Base-by-base conservation (phyloP, 2,888 invertebrate genomes). In the Clostera curtula region DNA sequence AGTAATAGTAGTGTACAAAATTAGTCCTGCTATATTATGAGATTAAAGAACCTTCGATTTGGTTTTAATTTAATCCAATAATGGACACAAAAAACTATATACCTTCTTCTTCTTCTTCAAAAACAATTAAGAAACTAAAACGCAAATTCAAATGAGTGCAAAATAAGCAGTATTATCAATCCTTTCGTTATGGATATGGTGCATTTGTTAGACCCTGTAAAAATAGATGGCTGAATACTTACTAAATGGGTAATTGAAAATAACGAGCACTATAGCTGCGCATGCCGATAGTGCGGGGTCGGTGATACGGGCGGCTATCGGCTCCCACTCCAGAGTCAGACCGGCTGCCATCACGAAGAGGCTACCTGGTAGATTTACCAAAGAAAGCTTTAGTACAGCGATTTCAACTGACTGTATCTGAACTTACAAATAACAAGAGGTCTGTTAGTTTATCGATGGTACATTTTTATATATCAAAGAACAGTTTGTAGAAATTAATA, bases 201-300 rank as follows among this genome's bases (percentile, higher is more conserved):
- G n/a, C n/a, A n/a, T n/a, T n/a, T n/a, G n/a, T n/a, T n/a, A n/a
- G n/a, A n/a, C n/a, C n/a, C n/a, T 9, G 14, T 25, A 26, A 13
- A 8, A 6, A 20, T 1, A 13, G 12, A 21, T 26, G 15, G n/a
- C 8, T 13, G 5, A n/a, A 21, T 31, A 64, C 82, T 70, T 59
- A 83, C 94, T 90, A 69, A 93, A 93, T 0, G 93, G 93, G 69
- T 90, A 93, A 56, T 93, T 95, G 23, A 94, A 83, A 7, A 88
- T 70, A 40, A 93, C 87, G 18, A 95, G 83, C 1, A 89, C 67
- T 2, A 89, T 65, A 20, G 93, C 90, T 0, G 94, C 92, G 31
- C 90, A 69, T 19, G 95, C 89, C 0, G 95, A 90, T 14, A 94
- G 76, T 2, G 89, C 75, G 0, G 95, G 95, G 64, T 93, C 93